These are phyloP conservation scores for Andricus grossulariae DNA, from an alignment of 1,140 invertebrate genomes.

Conservation along the genomic window DNA sequence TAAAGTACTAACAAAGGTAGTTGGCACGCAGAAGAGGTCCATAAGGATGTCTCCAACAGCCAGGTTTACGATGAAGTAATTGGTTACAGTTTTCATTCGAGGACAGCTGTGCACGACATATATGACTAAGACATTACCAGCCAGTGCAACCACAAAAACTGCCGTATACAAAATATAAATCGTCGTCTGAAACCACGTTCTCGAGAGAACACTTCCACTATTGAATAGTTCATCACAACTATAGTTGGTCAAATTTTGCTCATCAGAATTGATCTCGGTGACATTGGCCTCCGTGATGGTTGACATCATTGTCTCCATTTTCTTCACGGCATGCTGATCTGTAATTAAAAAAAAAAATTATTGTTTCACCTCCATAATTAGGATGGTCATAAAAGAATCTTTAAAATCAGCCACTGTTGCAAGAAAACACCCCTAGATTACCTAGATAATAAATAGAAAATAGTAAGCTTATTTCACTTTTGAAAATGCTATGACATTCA, in stretches of 20 bases:
- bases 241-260: conserved; percentile 29
- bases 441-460: too few species aligned
- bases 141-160: conserved; percentile 84
- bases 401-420: too few species aligned
- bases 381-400: too few species aligned
- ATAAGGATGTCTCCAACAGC: conserved; percentile 91
- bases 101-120: conserved; percentile 87
- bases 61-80: conserved; percentile 91
- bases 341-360: conserved; percentile 24
- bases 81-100: conserved; percentile 91
- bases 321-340: conserved; percentile 32
- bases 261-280: neutral
- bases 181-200: conserved; percentile 78
- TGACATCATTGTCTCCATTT: conserved; percentile 19
- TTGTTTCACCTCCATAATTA: neutral
- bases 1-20: conserved; percentile 86
- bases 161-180: conserved; percentile 85
- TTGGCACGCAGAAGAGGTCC: conserved; percentile 91
- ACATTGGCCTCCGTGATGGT: neutral
- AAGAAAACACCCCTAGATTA: too few species aligned
- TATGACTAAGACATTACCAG: conserved; percentile 89
- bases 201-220: conserved; percentile 43
- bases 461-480: too few species aligned
- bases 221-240: conserved; percentile 48
- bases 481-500: too few species aligned